Evolutionary conservation across 2,888 invertebrate genomes (phyloP).

Genomic region (Eurois occulta): DNA sequence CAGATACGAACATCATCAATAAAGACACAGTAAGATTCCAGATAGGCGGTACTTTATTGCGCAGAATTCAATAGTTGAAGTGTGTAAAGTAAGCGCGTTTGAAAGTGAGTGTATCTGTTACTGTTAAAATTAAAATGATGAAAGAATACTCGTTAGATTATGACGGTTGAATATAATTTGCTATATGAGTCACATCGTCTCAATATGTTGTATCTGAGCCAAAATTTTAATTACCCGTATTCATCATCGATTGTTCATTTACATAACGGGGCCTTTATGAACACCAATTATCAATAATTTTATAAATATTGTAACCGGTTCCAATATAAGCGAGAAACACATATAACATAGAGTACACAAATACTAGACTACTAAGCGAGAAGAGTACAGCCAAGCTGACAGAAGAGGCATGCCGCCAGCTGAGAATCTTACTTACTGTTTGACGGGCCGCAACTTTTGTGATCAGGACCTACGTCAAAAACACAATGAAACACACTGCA

Average conservation of each 20-base stretch:
- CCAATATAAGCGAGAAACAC: slow-evolving; percentile 80
- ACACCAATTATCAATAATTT: slow-evolving; percentile 24
- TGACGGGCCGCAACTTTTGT: slow-evolving; percentile 90
- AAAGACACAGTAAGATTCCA: slow-evolving; percentile 53
- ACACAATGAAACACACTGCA: slow-evolving; percentile 89
- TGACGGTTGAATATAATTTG: slow-evolving; percentile 64
- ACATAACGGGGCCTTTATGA: slow-evolving; percentile 37
- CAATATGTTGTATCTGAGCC: slow-evolving; percentile 77
- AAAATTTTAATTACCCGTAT: slow-evolving; percentile 80
- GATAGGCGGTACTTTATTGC: slow-evolving; percentile 42
- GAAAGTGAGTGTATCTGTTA: slow-evolving; percentile 52
- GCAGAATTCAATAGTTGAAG: slow-evolving; percentile 18
- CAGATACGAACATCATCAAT: slow-evolving; percentile 69
- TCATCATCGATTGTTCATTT: slow-evolving; percentile 76
- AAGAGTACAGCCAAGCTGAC: slow-evolving; percentile 85
- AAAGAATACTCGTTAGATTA: slow-evolving; percentile 60
- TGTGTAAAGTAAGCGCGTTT: slow-evolving; percentile 23
- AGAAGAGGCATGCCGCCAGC: slow-evolving; percentile 85
- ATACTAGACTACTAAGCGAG: slow-evolving; percentile 84
- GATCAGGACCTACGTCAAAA: slow-evolving; percentile 91
- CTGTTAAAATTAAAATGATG: slow-evolving; percentile 50
- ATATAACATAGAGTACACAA: slow-evolving; percentile 75
- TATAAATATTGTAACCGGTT: slow-evolving; percentile 58
- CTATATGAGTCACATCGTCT: slow-evolving; percentile 76
- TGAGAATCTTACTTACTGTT: slow-evolving; percentile 89